These are phyloP conservation scores for Daphoenositta chrysoptera DNA, from an alignment of 2,113 vertebrate genomes.

Conservation along the genomic window DNA sequence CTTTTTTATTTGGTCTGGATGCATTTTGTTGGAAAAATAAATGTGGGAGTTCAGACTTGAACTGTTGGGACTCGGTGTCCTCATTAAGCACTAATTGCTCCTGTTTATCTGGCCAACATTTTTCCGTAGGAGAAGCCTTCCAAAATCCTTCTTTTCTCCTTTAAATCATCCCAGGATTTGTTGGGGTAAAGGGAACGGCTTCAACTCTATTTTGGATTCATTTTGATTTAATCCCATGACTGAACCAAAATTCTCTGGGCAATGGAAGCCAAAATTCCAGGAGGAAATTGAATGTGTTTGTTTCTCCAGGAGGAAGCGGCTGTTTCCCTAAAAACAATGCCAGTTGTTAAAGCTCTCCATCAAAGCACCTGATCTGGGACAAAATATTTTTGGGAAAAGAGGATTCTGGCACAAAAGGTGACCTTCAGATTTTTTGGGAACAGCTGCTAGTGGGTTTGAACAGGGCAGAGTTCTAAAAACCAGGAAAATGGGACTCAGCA, in stretches of 20 bases:
- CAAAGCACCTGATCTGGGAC: rapidly evolving
- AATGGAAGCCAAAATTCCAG: not conserved
- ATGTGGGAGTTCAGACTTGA: not conserved
- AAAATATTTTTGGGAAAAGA: not conserved
- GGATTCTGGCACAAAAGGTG: rapidly evolving
- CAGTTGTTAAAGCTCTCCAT: not conserved
- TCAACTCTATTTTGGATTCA: not conserved
- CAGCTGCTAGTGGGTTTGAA: not conserved
- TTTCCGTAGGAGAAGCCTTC: not conserved
- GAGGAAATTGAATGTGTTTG: rapidly evolving
- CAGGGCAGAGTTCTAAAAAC: rapidly evolving
- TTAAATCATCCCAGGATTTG: not conserved
- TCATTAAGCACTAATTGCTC: not conserved
- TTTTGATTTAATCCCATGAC: not conserved
- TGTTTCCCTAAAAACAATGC: not conserved
- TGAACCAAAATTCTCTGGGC: not conserved
- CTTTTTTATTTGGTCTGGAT: not conserved
- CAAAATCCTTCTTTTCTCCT: not conserved
- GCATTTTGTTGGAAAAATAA: not conserved
- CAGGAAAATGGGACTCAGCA: not conserved
- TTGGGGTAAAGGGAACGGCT: not conserved
- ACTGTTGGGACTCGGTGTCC: not conserved
- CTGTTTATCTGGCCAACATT: not conserved
- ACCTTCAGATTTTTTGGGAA: not conserved
- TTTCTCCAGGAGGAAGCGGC: not conserved